phyloP scores from a whole-genome alignment of 1,140 invertebrate genomes.

The Bombus difficillimus region DNA sequence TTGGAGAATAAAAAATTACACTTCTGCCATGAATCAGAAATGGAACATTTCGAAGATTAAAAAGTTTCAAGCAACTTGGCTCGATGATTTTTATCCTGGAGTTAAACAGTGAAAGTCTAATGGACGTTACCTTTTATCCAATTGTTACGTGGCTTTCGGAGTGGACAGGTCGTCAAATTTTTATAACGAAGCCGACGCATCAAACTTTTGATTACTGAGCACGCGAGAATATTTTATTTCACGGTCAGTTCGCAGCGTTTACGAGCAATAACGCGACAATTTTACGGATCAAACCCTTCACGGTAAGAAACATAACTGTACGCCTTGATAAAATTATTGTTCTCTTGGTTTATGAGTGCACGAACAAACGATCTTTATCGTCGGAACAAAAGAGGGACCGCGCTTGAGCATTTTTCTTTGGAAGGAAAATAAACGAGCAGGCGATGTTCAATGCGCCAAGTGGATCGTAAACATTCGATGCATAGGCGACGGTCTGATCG shows the following conservation, averaged over 20 bases:
- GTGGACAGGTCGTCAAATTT: conserved; percentile 23
- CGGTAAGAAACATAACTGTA: not conserved
- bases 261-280: conserved; percentile 19
- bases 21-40: not conserved
- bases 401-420: not conserved
- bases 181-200: conserved; percentile 1
- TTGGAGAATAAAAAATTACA: not conserved
- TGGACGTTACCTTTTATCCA: not conserved
- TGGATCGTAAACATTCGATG: conserved; percentile 8
- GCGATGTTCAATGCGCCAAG: not conserved
- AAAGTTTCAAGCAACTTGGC: not conserved
- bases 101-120: conserved; percentile 1
- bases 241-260: not conserved
- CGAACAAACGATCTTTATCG: not conserved
- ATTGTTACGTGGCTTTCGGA: not conserved
- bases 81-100: not conserved
- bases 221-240: conserved; percentile 7
- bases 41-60: not conserved
- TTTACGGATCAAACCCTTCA: not conserved
- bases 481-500: not conserved
- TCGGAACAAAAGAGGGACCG: not conserved
- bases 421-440: not conserved
- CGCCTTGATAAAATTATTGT: conserved; percentile 26
- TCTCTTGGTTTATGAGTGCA: conserved; percentile 9
- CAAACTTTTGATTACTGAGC: conserved; percentile 24